Evolutionary conservation across 2,113 vertebrate genomes (phyloP).

Genomic region (Osmerus eperlanus): DNA sequence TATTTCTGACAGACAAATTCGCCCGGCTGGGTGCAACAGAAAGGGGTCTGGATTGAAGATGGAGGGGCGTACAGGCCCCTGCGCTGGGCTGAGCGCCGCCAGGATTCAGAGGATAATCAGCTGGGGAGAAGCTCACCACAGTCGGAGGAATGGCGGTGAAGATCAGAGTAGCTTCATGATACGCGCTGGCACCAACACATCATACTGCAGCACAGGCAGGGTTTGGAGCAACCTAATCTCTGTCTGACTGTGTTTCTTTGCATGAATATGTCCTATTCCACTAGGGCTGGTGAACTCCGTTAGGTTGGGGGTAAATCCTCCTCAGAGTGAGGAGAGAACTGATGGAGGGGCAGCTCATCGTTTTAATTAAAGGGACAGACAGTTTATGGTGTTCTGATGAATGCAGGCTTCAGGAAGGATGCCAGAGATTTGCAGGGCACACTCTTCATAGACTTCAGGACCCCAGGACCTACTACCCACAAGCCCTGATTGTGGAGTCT

Average conservation of each 20-base stretch:
- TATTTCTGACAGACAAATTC: constrained; percentile 33
- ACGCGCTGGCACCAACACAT: constrained; percentile 10
- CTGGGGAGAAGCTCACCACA: constrained; percentile 20
- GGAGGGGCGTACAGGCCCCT: constrained; percentile 34
- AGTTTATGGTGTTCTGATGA: background rate
- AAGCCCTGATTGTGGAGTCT: constrained; percentile 21
- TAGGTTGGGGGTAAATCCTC: constrained; percentile 21
- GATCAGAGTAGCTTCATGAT: constrained; percentile 36
- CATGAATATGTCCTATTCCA: constrained; percentile 18
- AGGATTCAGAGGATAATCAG: constrained; percentile 44
- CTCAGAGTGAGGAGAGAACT: background rate
- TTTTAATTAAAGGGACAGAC: constrained; percentile 1
- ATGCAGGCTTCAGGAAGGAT: background rate
- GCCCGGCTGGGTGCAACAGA: constrained; percentile 27
- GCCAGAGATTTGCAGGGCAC: background rate
- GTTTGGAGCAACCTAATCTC: constrained; percentile 13
- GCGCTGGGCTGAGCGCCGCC: constrained; percentile 37
- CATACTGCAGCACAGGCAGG: background rate
- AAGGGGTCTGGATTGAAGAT: constrained; percentile 35
- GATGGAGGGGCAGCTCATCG: constrained; percentile 10
- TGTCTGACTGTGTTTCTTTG: constrained; percentile 23
- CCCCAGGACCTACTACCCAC: constrained; percentile 7
- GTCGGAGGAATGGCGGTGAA: constrained; percentile 21
- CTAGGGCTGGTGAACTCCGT: constrained; percentile 11
- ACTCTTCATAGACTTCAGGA: constrained; percentile 1